Evolutionary conservation across 2,888 invertebrate species (phyloP), one percentile per base, ranked within the genome.

Genomic region (Cataglyphis livida): DNA sequence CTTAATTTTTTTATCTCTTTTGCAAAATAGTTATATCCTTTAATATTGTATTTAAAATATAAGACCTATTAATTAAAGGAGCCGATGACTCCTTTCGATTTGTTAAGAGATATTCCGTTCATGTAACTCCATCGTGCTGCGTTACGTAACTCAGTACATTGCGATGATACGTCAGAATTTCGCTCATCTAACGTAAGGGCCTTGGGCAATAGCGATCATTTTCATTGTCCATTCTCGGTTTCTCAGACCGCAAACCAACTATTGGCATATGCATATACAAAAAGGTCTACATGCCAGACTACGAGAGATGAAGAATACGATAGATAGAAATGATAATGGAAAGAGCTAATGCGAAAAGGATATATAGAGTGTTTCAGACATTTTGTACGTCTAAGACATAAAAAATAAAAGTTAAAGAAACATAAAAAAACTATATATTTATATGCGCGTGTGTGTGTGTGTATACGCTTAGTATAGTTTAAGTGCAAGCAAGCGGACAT

Each of bases 81-180:
- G 41, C 57, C 28, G 21, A 28, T 32, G 41, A 44, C 73, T 35
- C 38, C 32, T 61, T 70, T 65, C 65, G 38, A 35, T 68, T 44
- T 41, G 35, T 32, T 41, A 32, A 7, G n/a, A 54, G 25, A 44
- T 54, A 74, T 64, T 64, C 35, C 38, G 59, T 35, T 28, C 38
- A 32, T 62, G 57, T 83, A 59, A 62, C 48, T 48, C 61, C 35
- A 64, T 65, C 64, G 25, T 61, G 32, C 66, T 18, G 7, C 28
- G 38, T 89, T 90, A 73, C 81, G 62, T 78, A 89, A 89, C 64
- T 28, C n/a, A 21, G 41, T 44, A 57, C 83, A 83, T 84, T 74
- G 73, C 76, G 18, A 62, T 38, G 61, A 84, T 85, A 85, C 82
- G 64, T 84, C 82, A 84, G 82, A 83, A 90, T 87, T 87, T 84